phyloP scores from a whole-genome alignment of 2,888 invertebrate genomes.

The Pseudococcus longispinus region DNA sequence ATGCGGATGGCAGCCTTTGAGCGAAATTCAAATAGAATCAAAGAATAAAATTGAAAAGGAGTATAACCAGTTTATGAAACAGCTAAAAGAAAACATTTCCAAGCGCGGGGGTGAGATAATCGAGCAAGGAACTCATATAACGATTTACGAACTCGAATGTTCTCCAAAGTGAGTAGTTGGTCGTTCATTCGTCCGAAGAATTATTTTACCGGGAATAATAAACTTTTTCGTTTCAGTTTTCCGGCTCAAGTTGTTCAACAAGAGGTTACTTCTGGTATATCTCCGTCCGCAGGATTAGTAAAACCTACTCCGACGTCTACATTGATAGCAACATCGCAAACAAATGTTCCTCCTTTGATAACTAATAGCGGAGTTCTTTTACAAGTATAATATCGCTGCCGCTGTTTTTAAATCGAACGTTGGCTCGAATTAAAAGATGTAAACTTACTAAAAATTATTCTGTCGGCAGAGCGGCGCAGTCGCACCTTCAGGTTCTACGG shows the following conservation, averaged over 20 bases:
- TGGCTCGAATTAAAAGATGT: neutral
- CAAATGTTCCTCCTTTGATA: slow-evolving; percentile 3
- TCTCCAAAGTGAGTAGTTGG: slow-evolving; percentile 21
- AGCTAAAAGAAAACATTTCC: slow-evolving; percentile 25
- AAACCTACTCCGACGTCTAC: slow-evolving; percentile 42
- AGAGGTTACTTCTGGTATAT: neutral
- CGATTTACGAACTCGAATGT: slow-evolving; percentile 48
- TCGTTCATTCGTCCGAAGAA: neutral
- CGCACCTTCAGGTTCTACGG: neutral
- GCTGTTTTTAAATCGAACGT: neutral
- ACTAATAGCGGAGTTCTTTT: slow-evolving; percentile 30
- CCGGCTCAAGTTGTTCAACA: neutral
- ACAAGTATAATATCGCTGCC: neutral
- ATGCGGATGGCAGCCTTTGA: slow-evolving; percentile 5
- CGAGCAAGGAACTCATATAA: slow-evolving; percentile 40
- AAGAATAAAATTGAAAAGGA: slow-evolving; percentile 39
- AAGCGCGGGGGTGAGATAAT: slow-evolving; percentile 51
- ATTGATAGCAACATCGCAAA: slow-evolving; percentile 33
- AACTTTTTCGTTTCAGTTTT: neutral
- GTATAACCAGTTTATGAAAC: slow-evolving; percentile 47
- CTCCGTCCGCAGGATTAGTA: neutral
- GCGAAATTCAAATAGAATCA: neutral
- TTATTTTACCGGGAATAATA: neutral
- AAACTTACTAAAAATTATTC: neutral
- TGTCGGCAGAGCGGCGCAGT: slow-evolving; percentile 25